Evolutionary conservation across 2,113 vertebrate genomes (phyloP).

Genomic region (Triplophysa siluroides): DNA sequence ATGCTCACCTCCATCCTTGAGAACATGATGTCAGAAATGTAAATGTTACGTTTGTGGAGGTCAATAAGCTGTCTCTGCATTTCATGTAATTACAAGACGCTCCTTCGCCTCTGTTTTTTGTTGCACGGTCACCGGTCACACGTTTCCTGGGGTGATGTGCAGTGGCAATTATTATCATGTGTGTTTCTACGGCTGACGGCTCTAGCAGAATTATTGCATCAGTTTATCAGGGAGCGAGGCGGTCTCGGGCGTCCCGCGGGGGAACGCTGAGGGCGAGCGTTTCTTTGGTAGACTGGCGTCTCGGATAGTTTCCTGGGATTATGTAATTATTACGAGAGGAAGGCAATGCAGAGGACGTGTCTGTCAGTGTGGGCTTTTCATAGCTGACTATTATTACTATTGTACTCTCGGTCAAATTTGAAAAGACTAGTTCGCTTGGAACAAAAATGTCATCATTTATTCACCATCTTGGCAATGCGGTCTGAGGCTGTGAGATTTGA

Average conservation of each 20-base stretch:
- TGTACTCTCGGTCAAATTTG: not conserved
- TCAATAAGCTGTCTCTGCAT: not conserved
- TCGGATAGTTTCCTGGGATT: constrained; percentile 39
- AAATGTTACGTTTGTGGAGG: not conserved
- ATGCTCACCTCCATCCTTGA: no score
- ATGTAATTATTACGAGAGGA: constrained; percentile 23
- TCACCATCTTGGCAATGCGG: no score
- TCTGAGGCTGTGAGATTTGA: no score
- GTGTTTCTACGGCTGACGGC: constrained; percentile 27
- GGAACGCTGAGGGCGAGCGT: constrained; percentile 63
- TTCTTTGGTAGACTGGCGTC: constrained; percentile 67
- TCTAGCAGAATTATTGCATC: constrained; percentile 60
- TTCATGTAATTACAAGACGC: not conserved
- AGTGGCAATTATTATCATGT: constrained; percentile 3
- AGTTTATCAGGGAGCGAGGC: constrained; percentile 45
- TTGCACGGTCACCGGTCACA: not conserved
- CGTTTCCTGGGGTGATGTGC: constrained; percentile 10
- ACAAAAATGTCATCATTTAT: no score
- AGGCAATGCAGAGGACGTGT: not conserved
- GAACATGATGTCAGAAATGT: not conserved
- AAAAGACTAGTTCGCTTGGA: no score
- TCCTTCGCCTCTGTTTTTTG: not conserved
- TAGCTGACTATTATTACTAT: not conserved
- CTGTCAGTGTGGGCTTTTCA: not conserved
- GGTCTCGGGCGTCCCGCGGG: constrained; percentile 62